Base-by-base conservation (phyloP, 2,888 invertebrate species). In the Pseudococcus longispinus region DNA sequence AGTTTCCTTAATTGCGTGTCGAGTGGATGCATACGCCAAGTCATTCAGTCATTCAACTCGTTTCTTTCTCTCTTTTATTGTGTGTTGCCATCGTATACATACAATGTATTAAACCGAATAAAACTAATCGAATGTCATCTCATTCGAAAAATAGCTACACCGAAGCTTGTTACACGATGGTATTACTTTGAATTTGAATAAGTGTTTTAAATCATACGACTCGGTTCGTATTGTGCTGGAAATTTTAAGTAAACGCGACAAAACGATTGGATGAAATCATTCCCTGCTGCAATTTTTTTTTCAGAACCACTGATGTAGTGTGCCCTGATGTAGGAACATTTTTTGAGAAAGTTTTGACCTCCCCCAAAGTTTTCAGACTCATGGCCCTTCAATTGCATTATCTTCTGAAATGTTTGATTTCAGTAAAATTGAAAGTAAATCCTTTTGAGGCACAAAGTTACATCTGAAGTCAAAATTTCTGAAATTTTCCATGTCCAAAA, bases 1-100 rank as follows among this genome's bases (percentile, higher is more conserved):
- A 70, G 70, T 70, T 80, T 80, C 77, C 77, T 42, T 80, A 80
- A 80, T 80, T 80, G 77, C 42, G 77, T 80, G 77, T 80, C 77
- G 77, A 80, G 77, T 80, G 42, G 37, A 18, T 80, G 37, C 77
- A 42, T 80, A 80, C n/a, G 18, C 18, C n/a, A n/a, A 42, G 15
- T 77, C 37, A 60, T 8, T 26, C 65, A 26, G 29, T 42, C 42
- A 29, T 80, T 80, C 77, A 80, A 15, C 20, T 37, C 74, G 74
- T 29, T 23, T 20, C 60, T 20, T 23, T 60, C n/a, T 29, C 70
- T 60, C 60, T 60, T 60, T 65, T 29, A 70, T 20, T 60, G 60
- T 29, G n/a, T 70, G 29, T 70, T 29, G 18, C 70, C 15, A 70
- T 29, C 70, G 70, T 70, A 70, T 70, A 37, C 37, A 37, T 37